Percentiles rank a stretch among this genome's conserved stretches.
Conservation (phyloP, 2,888 invertebrate genomes). For the Tenthredo scrophulariae region DNA sequence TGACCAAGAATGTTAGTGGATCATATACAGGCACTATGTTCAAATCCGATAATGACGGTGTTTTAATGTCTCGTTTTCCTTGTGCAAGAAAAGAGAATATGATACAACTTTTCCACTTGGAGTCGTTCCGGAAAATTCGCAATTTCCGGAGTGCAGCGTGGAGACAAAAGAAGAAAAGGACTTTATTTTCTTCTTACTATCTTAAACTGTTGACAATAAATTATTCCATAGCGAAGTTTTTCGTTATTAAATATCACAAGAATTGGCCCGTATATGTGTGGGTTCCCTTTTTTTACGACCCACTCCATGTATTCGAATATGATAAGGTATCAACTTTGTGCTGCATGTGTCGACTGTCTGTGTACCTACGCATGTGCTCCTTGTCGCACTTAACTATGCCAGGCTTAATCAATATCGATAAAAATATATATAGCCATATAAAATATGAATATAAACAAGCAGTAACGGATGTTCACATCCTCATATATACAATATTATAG, state of each 20-base stretch:
- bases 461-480: background rate
- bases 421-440: background rate
- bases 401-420: conserved; percentile 10
- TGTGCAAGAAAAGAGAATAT: no score
- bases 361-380: background rate
- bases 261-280: background rate
- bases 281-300: background rate
- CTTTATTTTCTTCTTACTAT: no score
- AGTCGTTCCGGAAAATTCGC: no score
- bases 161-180: background rate
- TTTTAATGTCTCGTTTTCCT: no score
- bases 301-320: background rate
- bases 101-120: no score
- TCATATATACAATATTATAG: background rate
- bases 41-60: no score
- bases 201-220: no score
- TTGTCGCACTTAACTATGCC: background rate
- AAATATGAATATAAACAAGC: background rate
- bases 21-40: no score
- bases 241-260: background rate
- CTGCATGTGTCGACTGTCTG: background rate
- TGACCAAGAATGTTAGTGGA: no score
- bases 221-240: background rate
- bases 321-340: background rate
- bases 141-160: no score